A percentile compares a stretch with the other conserved stretches of the same genome.
phyloP scores from a whole-genome alignment of 2,888 invertebrate genomes.

The Chrysolina americana region DNA sequence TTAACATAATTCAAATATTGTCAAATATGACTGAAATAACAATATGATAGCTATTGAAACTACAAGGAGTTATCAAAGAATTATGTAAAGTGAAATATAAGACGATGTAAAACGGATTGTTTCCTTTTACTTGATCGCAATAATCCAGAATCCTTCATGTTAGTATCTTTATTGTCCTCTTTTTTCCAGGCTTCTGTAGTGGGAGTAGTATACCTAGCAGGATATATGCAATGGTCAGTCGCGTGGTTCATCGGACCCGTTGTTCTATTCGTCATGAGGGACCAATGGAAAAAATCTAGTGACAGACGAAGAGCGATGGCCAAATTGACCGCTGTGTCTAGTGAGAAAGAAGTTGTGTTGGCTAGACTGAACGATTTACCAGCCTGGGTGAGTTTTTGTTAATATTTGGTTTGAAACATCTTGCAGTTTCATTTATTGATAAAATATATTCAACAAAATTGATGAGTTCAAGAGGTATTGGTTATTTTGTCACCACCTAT shows the following conservation, averaged over 20 bases:
- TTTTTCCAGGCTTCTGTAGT: constrained; percentile 76
- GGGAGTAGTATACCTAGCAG: constrained; percentile 83
- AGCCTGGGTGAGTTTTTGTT: constrained; percentile 82
- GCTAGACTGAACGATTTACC: constrained; percentile 92
- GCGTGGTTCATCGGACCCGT: constrained; percentile 91
- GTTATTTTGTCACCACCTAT: no score
- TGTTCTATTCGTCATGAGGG: constrained; percentile 83
- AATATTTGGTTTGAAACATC: no score
- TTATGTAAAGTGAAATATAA: no score
- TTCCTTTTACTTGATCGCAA: no score
- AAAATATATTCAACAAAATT: no score
- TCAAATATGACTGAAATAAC: no score
- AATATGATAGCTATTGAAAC: no score
- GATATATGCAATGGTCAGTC: constrained; percentile 89
- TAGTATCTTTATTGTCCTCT: constrained; percentile 25
- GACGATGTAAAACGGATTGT: no score
- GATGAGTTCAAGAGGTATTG: no score
- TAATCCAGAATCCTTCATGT: background rate
- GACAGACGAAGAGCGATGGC: constrained; percentile 82
- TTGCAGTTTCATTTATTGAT: no score
- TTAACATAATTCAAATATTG: no score
- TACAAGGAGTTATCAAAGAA: no score
- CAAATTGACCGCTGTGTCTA: constrained; percentile 82
- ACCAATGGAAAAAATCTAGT: constrained; percentile 84
- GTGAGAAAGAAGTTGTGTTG: constrained; percentile 89